Evolutionary conservation across 2,797 vertebrate species (phyloP), one percentile per base, ranked within the genome.

Genomic region (Astyanax mexicanus): DNA sequence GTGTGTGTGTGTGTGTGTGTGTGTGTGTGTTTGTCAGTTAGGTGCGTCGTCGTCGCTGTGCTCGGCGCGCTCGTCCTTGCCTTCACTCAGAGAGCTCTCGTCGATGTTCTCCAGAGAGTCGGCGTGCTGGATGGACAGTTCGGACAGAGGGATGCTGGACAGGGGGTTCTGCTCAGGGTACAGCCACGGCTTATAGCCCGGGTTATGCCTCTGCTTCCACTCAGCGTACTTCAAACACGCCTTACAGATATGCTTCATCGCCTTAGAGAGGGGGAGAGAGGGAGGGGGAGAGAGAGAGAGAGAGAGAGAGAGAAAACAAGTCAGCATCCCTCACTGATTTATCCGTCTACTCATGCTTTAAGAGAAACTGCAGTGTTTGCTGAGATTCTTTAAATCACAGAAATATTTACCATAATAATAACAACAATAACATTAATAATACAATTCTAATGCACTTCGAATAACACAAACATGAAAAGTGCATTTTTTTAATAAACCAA

Each of bases 101-200:
- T 99, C 97, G 32, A 99, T 97, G 87, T 97, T 97, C 88, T 99
- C 97, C 89, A 99, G 93, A 13, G 96, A 98, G 85, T 97, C 97
- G 0, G 96, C 96, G 0, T 91, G 96, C 84, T 98, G 97, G 77
- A 98, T 91, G 49, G 94, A 94, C 69, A 99, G 93, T 86, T 98
- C 96, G 0, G 95, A 93, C 10, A 98, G 89, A 0, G 94, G 89
- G 89, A 99, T 90, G 82, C 78, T 92, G 45, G 94, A 91, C 82
- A 98, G 85, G 1, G 81, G 90, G 90, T 92, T 97, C 94, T 99
- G 97, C 90, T 98, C 97, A 0, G 97, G 97, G 85, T 92, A 96
- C 11, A 98, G 91, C 97, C 97, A 99, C 0, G 97, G 97, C 82
- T 99, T 99, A 80, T 93, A 91, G 40, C 89, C 89, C 0, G 96